phyloP scores from a whole-genome alignment of 2,888 invertebrate genomes.

The Sympetrum striolatum region DNA sequence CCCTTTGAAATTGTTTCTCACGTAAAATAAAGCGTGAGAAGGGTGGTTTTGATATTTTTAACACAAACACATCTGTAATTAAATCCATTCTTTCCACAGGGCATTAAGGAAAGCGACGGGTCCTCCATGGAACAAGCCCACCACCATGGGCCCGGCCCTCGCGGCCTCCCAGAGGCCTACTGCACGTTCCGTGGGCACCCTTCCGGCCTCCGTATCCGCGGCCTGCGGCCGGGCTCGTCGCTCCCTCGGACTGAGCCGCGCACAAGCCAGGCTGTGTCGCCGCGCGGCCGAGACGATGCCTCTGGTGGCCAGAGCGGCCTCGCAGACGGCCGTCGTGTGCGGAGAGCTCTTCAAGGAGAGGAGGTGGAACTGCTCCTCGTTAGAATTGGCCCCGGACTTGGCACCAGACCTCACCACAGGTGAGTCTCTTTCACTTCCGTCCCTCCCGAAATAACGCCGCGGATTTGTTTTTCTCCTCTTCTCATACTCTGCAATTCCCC shows the following conservation, averaged over 20 bases:
- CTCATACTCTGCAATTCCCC: neutral
- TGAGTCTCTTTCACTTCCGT: conserved; percentile 57
- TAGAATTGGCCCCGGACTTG: conserved; percentile 73
- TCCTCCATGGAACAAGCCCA: neutral
- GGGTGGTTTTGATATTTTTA: too few relatives aligned
- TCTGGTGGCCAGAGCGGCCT: conserved; percentile 76
- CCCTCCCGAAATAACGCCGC: neutral
- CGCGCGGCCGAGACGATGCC: conserved; percentile 66
- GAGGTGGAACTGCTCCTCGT: conserved; percentile 85
- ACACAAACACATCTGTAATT: too few relatives aligned
- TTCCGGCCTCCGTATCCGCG: conserved; percentile 23
- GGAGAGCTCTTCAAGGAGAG: conserved; percentile 73
- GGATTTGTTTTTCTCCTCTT: neutral
- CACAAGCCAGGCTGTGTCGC: conserved; percentile 54
- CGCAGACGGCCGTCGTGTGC: conserved; percentile 70
- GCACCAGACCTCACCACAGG: conserved; percentile 81
- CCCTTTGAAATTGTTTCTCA: too few relatives aligned
- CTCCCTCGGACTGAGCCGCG: conserved; percentile 49
- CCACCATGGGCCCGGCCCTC: neutral
- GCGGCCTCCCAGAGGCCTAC: neutral
- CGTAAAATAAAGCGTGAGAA: too few relatives aligned
- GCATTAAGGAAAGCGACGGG: conserved; percentile 19
- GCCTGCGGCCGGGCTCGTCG: conserved; percentile 53
- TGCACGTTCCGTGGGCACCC: neutral
- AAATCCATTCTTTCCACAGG: neutral